These are phyloP conservation scores for Manis crassicaudata DNA, from an alignment of 2,797 vertebrate species.

Conservation along the genomic window DNA sequence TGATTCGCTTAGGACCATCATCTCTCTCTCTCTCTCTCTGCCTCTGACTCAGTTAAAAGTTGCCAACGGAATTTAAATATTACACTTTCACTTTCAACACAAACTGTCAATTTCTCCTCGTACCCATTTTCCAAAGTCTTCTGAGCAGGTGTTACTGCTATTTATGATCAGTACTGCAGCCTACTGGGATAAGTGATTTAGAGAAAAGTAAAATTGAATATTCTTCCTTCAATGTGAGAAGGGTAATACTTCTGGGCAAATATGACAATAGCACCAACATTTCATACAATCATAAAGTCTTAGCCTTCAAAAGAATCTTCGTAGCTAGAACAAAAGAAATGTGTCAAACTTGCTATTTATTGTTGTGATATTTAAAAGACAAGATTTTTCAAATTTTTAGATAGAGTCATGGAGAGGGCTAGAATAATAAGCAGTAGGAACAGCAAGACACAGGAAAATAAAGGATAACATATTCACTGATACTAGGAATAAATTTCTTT, in stretches of 20 bases:
- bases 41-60: neutral
- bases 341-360: neutral
- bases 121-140: constrained; percentile 35
- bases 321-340: constrained; percentile 44
- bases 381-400: constrained; percentile 4
- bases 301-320: constrained; percentile 12
- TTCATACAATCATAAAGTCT: constrained; percentile 38
- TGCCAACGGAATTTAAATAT: constrained; percentile 7
- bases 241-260: constrained; percentile 54
- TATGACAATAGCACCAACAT: constrained; percentile 23
- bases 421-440: neutral
- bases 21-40: neutral
- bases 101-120: constrained; percentile 26
- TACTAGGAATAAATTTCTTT: neutral
- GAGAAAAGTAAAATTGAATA: constrained; percentile 64
- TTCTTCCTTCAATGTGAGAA: constrained; percentile 49
- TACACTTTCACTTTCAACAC: constrained; percentile 47
- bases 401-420: neutral
- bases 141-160: constrained; percentile 26
- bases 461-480: neutral
- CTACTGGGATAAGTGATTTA: constrained; percentile 43
- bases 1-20: neutral
- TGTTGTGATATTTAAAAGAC: constrained; percentile 19
- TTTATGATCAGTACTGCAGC: constrained; percentile 14
- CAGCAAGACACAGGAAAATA: neutral